These are phyloP conservation scores for Rostratula benghalensis DNA, from an alignment of 2,113 vertebrate species.

Conservation along the genomic window DNA sequence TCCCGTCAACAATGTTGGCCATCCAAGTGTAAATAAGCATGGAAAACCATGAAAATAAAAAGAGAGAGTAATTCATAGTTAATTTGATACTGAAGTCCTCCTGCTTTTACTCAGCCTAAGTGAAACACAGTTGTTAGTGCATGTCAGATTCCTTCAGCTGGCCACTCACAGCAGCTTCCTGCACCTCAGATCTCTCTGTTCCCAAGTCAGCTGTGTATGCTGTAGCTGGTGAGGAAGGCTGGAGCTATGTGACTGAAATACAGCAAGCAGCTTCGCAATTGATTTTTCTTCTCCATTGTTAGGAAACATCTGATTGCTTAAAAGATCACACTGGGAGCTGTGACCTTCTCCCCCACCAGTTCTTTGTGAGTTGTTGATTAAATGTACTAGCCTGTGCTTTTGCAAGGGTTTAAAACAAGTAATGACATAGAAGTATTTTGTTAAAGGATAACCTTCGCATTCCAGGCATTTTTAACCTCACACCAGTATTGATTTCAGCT, in stretches of 20 bases:
- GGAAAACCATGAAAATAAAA: neutral
- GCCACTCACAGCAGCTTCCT: neutral
- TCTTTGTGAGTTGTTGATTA: neutral
- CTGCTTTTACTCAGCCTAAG: neutral
- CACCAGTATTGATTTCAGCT: constrained; percentile 55
- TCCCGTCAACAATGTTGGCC: neutral
- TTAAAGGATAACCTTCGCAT: neutral
- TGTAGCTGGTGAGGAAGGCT: neutral
- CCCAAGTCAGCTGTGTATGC: neutral
- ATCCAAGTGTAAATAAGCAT: neutral
- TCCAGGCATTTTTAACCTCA: constrained; percentile 19
- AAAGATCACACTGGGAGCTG: neutral
- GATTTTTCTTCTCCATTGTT: constrained; percentile 2
- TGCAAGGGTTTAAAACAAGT: neutral
- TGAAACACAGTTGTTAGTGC: neutral
- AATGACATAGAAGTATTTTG: constrained; percentile 19
- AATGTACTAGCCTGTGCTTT: neutral
- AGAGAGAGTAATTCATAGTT: neutral
- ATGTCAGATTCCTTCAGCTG: neutral
- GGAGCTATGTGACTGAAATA: neutral
- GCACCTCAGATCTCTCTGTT: neutral
- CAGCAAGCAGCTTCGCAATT: neutral
- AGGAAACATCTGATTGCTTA: neutral
- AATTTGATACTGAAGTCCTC: neutral
- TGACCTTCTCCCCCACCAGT: neutral